Base-by-base conservation (phyloP, 2,797 vertebrate species). In the Calcarius lapponicus region DNA sequence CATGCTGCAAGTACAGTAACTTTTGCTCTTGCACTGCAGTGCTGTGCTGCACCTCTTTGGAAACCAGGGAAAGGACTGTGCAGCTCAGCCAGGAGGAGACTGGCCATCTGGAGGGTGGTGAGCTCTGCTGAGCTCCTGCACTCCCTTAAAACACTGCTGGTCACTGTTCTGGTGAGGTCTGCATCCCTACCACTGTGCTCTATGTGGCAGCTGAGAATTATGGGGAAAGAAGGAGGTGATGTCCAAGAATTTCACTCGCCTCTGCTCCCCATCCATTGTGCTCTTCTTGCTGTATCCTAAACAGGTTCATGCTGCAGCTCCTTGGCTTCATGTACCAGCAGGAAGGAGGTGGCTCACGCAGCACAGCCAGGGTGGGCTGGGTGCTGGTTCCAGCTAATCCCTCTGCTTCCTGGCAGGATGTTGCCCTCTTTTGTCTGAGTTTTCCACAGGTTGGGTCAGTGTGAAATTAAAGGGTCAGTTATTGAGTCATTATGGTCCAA, bases 131-230 rank as follows among this genome's bases (percentile, higher is more conserved):
- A 78, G 51, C 67, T 78, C 34, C 36, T 58, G 50, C 32, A 12
- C 78, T 75, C 29, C 53, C 32, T 80, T 42, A 13, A 13, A 54
- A 47, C 43, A 34, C n/a, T 57, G 16, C 76, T 67, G 25, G 29
- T 48, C 3, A 0, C 14, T 69, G 11, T 70, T 57, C 29, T 40
- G 21, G 16, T 48, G 29, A 74, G 32, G 17, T 85, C 20, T 80
- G 43, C 0, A 0, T 54, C 80, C 45, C 47, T 76, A 21, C 31
- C 1, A 1, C 57, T 61, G 3, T 42, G 47, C 38, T 84, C 7
- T 69, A 0, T 42, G 28, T 67, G 50, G 11, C 86, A 78, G 65
- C 31, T 82, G 58, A 40, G n/a, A 73, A 40, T 70, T 47, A 25
- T 13, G 11, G 45, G 28, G 32, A n/a, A 36, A 61, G 22, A 19